Evolutionary conservation across 2,888 invertebrate genomes (phyloP), one percentile per base, ranked within the genome.

Genomic region (Spodoptera littoralis): DNA sequence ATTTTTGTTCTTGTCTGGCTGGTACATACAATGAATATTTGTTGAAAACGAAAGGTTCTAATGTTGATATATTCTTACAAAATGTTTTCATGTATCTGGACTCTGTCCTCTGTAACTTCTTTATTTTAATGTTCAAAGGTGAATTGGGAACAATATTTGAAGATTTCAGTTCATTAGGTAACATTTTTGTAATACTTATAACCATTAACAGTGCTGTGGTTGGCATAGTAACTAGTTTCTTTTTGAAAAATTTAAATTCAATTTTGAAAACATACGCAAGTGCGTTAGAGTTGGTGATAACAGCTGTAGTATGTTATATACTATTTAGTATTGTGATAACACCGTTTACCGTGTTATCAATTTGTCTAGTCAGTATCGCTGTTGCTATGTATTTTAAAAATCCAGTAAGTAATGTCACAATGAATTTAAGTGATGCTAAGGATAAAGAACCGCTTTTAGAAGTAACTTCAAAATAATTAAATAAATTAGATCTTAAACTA

Each of bases 21-120:
- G 99, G 99, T 6, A 99, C 99, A 3, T 99, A 99, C 90, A 99
- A 99, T 88, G 99, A 99, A 88, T 98, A 98, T 90, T 94, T 99
- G 57, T 93, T 99, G 4, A 99, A 99, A 93, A 97, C 97, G 36
- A 96, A 97, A 80, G 98, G 98, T 18, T 96, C 96, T 3, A 96
- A 97, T 74, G 97, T 98, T 0, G 97, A 98, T 85, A 97, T 99
- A 82, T 98, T 98, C 91, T 93, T 99, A 73, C 99, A 99, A 91
- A 99, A 99, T 89, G 96, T 98, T 8, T 99, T 98, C 84, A 98
- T 99, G 98, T 99, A 99, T 88, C 86, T 98, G 36, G 98, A 99
- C 90, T 99, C 99, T 4, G 98, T 99, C 70, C 84, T 98, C n/a
- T 98, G 98, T 87, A 99, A 99, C 89, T 88, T 97, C n/a, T 88